These are phyloP conservation scores for Gobius niger DNA, from an alignment of 2,113 vertebrate genomes.

Conservation along the genomic window DNA sequence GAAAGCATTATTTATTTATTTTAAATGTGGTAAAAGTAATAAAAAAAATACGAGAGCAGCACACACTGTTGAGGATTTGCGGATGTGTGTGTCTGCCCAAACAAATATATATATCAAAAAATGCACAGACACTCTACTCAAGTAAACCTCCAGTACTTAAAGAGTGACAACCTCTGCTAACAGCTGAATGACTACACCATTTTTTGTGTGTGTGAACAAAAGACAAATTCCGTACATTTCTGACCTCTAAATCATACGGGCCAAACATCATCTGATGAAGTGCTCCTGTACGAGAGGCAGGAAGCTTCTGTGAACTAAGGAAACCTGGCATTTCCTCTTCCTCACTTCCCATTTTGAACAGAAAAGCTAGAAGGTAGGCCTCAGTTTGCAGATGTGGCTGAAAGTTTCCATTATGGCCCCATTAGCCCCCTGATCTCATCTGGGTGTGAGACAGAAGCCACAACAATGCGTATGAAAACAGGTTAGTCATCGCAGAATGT, in stretches of 20 bases:
- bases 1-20: too few species aligned
- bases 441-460: not conserved
- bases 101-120: too few species aligned
- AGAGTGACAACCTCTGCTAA: too few species aligned
- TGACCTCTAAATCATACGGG: not conserved
- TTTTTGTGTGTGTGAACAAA: too few species aligned
- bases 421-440: conserved; percentile 14
- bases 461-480: conserved; percentile 11
- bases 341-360: conserved; percentile 9
- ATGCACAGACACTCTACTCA: too few species aligned
- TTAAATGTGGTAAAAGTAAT: too few species aligned
- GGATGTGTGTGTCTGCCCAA: too few species aligned
- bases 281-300: not conserved
- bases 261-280: not conserved
- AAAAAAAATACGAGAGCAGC: too few species aligned
- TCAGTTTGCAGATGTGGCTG: not conserved
- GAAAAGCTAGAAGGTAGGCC: not conserved
- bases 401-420: conserved; percentile 1
- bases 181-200: too few species aligned
- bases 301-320: not conserved
- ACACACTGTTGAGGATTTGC: too few species aligned
- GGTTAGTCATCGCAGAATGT: not conserved
- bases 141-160: too few species aligned
- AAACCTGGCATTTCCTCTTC: conserved; percentile 17
- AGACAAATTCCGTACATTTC: not conserved